phyloP scores from a whole-genome alignment of 1,140 invertebrate genomes.

The Eciton burchellii region DNA sequence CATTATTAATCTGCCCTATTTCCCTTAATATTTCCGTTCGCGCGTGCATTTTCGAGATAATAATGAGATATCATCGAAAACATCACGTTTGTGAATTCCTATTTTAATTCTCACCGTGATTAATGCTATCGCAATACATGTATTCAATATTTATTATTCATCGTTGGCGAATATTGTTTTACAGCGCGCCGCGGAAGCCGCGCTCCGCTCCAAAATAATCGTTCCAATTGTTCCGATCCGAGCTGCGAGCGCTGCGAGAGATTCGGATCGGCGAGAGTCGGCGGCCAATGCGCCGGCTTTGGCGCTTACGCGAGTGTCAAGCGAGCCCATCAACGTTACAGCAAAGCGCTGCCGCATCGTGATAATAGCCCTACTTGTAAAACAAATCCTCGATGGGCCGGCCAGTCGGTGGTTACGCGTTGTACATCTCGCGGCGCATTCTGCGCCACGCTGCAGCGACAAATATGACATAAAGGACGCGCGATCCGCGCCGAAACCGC shows the following conservation, averaged over 20 bases:
- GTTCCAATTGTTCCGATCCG: too few relatives aligned
- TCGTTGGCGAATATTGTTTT: slow-evolving; percentile 11
- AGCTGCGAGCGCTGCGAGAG: too few relatives aligned
- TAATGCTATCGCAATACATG: slow-evolving; percentile 18
- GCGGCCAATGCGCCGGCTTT: neutral
- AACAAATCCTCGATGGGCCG: slow-evolving; percentile 49
- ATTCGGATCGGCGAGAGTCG: slow-evolving; percentile 20
- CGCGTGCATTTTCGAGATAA: slow-evolving; percentile 26
- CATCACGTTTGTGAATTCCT: slow-evolving; percentile 42
- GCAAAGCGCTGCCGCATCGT: slow-evolving; percentile 26
- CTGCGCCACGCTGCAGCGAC: slow-evolving; percentile 17
- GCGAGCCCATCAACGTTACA: slow-evolving; percentile 43
- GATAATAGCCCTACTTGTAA: slow-evolving; percentile 42
- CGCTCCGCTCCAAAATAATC: slow-evolving; percentile 11
- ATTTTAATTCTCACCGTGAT: slow-evolving; percentile 34
- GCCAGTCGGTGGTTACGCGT: slow-evolving; percentile 14
- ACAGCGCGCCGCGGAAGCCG: slow-evolving; percentile 2
- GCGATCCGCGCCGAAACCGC: slow-evolving; percentile 43
- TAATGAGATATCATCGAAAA: slow-evolving; percentile 6
- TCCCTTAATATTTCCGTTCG: slow-evolving; percentile 15
- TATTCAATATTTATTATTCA: slow-evolving; percentile 49
- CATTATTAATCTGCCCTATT: neutral
- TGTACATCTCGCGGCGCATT: slow-evolving; percentile 33
- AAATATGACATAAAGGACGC: slow-evolving; percentile 38
- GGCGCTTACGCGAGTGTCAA: slow-evolving; percentile 44